Conservation (phyloP, 2,113 vertebrate species). For the Upupa epops region DNA sequence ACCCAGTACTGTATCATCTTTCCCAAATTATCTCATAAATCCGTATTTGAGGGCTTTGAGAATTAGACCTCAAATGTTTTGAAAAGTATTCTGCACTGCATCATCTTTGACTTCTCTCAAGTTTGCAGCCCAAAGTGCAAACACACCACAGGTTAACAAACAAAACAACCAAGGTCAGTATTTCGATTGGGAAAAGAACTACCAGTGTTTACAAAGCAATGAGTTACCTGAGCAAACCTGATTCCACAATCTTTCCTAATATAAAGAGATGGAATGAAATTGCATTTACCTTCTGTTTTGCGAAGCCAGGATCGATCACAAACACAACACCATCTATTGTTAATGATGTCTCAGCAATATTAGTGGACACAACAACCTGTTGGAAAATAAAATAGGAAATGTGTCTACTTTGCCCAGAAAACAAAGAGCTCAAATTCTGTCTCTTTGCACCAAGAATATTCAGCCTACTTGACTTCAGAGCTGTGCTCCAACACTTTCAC, state of each 20-base stretch:
- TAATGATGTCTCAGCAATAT: constrained; percentile 96
- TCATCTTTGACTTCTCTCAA: neutral
- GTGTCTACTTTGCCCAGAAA: neutral
- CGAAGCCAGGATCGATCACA: constrained; percentile 98
- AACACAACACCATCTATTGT: constrained; percentile 97
- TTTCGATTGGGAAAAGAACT: neutral
- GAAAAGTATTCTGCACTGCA: neutral
- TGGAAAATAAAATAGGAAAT: neutral
- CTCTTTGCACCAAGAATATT: neutral
- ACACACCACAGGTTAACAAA: rapidly evolving
- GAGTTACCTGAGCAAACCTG: neutral
- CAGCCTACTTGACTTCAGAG: neutral
- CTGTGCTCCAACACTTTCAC: neutral
- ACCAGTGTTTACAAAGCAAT: neutral
- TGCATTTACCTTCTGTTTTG: constrained; percentile 92
- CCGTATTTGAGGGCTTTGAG: neutral
- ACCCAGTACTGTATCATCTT: neutral
- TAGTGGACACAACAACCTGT: constrained; percentile 96
- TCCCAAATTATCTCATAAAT: neutral
- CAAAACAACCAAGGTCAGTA: neutral
- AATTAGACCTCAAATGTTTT: neutral
- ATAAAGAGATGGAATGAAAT: neutral
- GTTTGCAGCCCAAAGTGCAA: neutral
- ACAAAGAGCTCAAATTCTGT: neutral
- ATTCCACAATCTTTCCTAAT: neutral